These are phyloP conservation scores for Pteronura brasiliensis DNA, from an alignment of 2,113 vertebrate genomes.

Conservation along the genomic window DNA sequence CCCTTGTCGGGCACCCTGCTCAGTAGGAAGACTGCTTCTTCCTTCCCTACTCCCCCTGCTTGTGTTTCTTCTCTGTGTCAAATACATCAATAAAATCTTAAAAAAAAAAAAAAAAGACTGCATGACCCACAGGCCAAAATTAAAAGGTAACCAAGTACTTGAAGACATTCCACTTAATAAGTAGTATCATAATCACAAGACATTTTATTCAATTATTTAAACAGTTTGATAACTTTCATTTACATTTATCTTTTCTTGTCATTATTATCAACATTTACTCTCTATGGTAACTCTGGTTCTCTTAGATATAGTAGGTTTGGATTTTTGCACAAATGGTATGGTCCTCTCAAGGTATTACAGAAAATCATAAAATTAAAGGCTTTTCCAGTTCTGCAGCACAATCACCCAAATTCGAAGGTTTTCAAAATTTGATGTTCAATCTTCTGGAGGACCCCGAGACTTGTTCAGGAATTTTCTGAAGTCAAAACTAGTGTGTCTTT, in stretches of 20 bases:
- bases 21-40: no score
- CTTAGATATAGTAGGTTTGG: neutral
- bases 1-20: no score
- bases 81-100: no score
- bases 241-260: neutral
- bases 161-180: neutral
- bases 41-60: no score
- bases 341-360: neutral
- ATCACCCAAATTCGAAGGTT: neutral
- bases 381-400: neutral
- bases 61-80: no score
- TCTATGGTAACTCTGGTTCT: neutral
- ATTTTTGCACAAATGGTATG: neutral
- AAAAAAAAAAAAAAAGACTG: no score
- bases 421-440: neutral
- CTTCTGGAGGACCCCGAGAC: neutral
- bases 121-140: no score
- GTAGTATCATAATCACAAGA: neutral
- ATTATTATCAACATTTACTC: neutral
- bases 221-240: neutral
- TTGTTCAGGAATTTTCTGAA: neutral
- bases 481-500: neutral
- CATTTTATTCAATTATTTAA: neutral
- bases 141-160: neutral
- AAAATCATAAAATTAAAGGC: neutral